Base-by-base conservation (phyloP, 2,888 invertebrate species). In the Melinaea menophilus region DNA sequence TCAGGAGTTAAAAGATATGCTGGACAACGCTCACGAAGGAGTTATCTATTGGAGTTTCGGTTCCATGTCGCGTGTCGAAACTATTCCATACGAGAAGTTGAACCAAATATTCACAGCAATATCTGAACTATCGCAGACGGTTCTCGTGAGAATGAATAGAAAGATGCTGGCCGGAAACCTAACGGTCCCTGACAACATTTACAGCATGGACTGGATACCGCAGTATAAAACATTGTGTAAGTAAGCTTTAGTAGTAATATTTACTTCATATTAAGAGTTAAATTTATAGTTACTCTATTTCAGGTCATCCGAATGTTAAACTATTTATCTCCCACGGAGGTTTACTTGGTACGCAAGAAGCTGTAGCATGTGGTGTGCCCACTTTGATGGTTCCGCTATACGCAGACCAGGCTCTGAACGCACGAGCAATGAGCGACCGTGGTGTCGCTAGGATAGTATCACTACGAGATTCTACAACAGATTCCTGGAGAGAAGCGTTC, bases 311-410 rank as follows among this genome's bases (percentile, higher is more conserved):
- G 2, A 92, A 92, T 68, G 87, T 92, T 1, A 88, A 86, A 69
- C 74, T 92, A 61, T 93, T 93, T 74, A 92, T 94, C 75, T 92
- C 93, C 0, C 93, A 93, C 79, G 93, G 93, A 4, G 93, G 93
- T 4, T 82, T 93, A 51, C 87, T 93, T 63, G 92, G 93, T 55
- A 91, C 92, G 0, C 92, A 92, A 74, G 93, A 93, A 74, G 91
- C 92, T 0, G 91, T 92, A 33, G 91, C 91, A 37, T 91, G 92
- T 69, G 92, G 89, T 1, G 90, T 91, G 4, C 92, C 92, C 0
- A 89, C 92, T 79, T 72, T 92, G 45, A 92, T 91, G 66, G 86
- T 92, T 45, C 92, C 92, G 0, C 75, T 92, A 48, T 91, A 91
- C 69, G 91, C 91, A n/a, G 91, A 92, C 71, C 91, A 86, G 72